Base-by-base conservation (phyloP, 1,140 invertebrate species). In the Euborellia annulipes region DNA sequence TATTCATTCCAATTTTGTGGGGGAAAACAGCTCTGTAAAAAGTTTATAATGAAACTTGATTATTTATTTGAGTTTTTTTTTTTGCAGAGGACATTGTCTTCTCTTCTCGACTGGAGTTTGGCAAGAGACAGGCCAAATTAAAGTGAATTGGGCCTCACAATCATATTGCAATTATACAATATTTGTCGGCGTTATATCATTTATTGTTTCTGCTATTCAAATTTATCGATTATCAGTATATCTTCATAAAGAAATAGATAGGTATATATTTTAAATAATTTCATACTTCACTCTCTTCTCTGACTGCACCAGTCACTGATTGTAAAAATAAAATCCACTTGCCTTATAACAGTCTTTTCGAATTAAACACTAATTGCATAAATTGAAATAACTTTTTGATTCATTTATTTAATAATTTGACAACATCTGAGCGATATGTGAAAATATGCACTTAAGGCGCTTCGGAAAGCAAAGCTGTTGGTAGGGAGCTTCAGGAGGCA, bases 151-250 rank as follows among this genome's bases (percentile, higher is more conserved):
- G 90, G 83, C 86, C 0, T 84, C 85, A 0, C 71, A 74, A 51
- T 74, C 72, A 0, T 89, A 87, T 54, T 95, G 91, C 59, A 81
- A 85, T 57, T 94, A 91, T 59, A 80, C 84, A 0, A 78, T 93
- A 43, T 79, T 86, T 50, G 78, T 91, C 17, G 86, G 87, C 1
- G 64, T 87, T 1, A 55, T 87, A 14, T 66, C 86, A 19, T 74
- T 88, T 45, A 52, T 89, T 9, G 71, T 81, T 3, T 85, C 86
- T 27, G 62, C 72, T 0, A 63, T 88, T 17, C 88, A 93, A 59
- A 81, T 90, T 36, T 83, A 91, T 58, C 76, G 86, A 53, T 69
- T 88, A 51, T 82, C 80, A 0, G 58, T 82, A 50, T 73, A 84
- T 52, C 69, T 87, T 54, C 81, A 78, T 53, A 76, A 71, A 55